These are phyloP conservation scores for Perdita meconis DNA, from an alignment of 2,888 invertebrate genomes.

Conservation along the genomic window DNA sequence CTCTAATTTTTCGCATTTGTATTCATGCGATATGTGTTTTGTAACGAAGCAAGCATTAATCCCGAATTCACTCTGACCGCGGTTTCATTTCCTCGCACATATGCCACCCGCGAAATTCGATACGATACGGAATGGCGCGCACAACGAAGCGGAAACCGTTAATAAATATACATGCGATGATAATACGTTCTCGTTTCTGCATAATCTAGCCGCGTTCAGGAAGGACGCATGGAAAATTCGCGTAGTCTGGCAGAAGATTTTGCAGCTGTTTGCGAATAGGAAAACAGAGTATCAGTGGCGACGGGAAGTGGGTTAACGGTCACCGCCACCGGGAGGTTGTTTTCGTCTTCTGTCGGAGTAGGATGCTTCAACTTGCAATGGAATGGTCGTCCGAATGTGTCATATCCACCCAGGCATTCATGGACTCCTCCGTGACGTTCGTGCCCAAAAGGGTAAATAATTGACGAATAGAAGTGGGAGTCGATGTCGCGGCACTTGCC, in stretches of 20 bases:
- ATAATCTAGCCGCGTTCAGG: constrained; percentile 13
- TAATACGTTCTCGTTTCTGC: constrained; percentile 12
- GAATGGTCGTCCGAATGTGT: constrained; percentile 39
- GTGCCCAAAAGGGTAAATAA: constrained; percentile 65
- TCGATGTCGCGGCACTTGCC: constrained; percentile 53
- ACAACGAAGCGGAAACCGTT: not conserved
- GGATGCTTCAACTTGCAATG: constrained; percentile 19
- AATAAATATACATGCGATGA: constrained; percentile 23
- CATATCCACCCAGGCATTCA: constrained; percentile 56
- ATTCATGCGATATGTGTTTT: too few relatives aligned
- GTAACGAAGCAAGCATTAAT: not conserved
- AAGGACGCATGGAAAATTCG: constrained; percentile 25
- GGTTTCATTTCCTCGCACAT: not conserved
- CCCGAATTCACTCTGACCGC: not conserved
- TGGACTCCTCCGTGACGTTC: constrained; percentile 50
- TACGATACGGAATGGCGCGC: not conserved
- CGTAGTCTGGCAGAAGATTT: constrained; percentile 41
- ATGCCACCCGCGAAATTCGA: not conserved
- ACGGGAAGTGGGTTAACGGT: constrained; percentile 57
- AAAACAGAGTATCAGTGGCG: constrained; percentile 17
- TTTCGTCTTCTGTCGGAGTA: constrained; percentile 40
- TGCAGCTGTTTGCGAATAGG: constrained; percentile 48
- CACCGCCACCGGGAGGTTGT: constrained; percentile 35
- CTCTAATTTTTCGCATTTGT: too few relatives aligned
- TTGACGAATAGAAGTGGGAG: constrained; percentile 68